Conservation (phyloP, 2,888 invertebrate species). For the Clepsis dumicolana region DNA sequence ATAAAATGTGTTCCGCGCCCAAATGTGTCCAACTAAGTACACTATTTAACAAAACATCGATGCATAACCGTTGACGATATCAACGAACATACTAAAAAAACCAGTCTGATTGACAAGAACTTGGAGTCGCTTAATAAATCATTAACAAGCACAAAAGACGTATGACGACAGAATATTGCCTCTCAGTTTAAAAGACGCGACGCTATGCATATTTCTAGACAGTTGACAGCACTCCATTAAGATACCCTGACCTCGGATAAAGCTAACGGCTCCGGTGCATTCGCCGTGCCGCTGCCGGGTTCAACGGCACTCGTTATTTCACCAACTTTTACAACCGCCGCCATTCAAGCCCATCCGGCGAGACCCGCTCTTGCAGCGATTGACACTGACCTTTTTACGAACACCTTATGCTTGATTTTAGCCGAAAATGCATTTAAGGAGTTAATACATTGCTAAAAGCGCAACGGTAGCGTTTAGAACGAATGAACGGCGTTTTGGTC, state of each 20-base stretch:
- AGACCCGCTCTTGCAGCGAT: slow-evolving; percentile 28
- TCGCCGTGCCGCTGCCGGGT: slow-evolving; percentile 65
- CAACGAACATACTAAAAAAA: too few relatives aligned
- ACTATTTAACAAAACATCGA: too few relatives aligned
- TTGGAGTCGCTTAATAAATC: too few relatives aligned
- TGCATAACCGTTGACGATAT: too few relatives aligned
- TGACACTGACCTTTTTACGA: slow-evolving; percentile 24
- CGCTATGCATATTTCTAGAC: slow-evolving; percentile 56
- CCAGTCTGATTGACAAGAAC: too few relatives aligned
- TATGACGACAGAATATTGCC: background rate
- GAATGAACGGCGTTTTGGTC: background rate
- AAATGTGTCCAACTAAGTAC: too few relatives aligned
- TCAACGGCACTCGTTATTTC: slow-evolving; percentile 77
- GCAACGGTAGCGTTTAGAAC: background rate
- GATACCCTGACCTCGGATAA: slow-evolving; percentile 78
- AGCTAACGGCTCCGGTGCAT: slow-evolving; percentile 77
- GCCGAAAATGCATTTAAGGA: background rate
- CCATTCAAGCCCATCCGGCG: slow-evolving; percentile 54
- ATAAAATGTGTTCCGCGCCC: too few relatives aligned
- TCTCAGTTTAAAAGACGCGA: slow-evolving; percentile 26
- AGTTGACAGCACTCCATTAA: slow-evolving; percentile 51
- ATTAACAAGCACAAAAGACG: background rate
- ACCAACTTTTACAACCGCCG: slow-evolving; percentile 67
- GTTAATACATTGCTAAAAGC: slow-evolving; percentile 2
- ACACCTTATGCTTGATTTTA: background rate